Evolutionary conservation across 2,797 vertebrate species (phyloP), one percentile per base, ranked within the genome.

Genomic region (Hemibagrus guttatus): DNA sequence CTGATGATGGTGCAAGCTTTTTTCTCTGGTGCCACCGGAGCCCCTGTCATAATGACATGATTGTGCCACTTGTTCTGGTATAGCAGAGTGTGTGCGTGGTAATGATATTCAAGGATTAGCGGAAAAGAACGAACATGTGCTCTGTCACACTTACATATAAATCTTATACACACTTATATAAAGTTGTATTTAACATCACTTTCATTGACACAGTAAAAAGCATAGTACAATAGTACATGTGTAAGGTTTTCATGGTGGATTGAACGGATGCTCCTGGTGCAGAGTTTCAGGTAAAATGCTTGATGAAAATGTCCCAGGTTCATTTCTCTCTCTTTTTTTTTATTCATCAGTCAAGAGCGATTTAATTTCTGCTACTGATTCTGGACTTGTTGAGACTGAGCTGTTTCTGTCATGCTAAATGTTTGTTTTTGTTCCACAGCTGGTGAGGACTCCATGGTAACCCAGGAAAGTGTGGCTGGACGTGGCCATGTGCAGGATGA

Each of bases 381-480:
- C 52, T 56, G 56, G 28, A 6, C 31, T 59, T 59, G 11, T 58
- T 35, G 4, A 0, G n/a, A 49, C 46, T 35, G 17, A 56, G 54
- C 56, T 54, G 7, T 35, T 26, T 49, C 13, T 19, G 12, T 78
- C 49, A 46, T 46, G 42, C 23, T 61, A 17, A 63, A n/a, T 63
- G 14, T 28, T 46, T 28, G 9, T 52, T 64, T 85, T 83, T 85
- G 81, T 87, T 14, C 66, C 21, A 42, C 92, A 99, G 98, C 95
- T 88, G 95, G 91, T 35, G 93, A 96, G 64, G 90, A 92, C 49
- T 75, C 92, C 74, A 92, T 96, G 0, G 89, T 95, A 1, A 94
- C 94, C 91, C 97, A 95, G 85, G 96, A 97, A 16, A 96, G 91
- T 16, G 92, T 94, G 2, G 93, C 95, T 26, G 94, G 94, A 58